A percentile compares a stretch with the other conserved stretches of the same genome.
Evolutionary conservation across 2,113 vertebrate genomes (phyloP).

Genomic region (Paradisaea rubra): DNA sequence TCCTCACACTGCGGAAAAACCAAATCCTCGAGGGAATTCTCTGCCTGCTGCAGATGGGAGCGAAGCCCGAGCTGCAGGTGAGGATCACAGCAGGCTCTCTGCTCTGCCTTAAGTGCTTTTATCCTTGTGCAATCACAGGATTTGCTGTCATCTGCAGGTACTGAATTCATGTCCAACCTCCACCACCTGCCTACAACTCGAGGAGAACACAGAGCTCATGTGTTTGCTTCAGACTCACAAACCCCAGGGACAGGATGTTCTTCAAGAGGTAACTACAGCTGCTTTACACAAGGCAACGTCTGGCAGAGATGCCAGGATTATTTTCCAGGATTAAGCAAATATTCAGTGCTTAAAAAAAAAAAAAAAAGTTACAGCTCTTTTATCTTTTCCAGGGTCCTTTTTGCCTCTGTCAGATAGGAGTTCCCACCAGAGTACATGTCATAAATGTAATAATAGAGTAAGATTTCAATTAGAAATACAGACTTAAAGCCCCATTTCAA

Average conservation of each 20-base stretch:
- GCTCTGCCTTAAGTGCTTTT: accelerated
- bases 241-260: neutral
- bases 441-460: neutral
- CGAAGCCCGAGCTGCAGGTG: conserved; percentile 60
- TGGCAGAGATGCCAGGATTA: neutral
- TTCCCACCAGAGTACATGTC: neutral
- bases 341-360: neutral
- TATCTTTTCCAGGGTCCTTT: neutral
- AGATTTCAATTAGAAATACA: neutral
- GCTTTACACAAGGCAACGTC: neutral
- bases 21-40: conserved; percentile 78
- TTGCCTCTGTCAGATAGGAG: neutral
- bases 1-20: conserved; percentile 65
- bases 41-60: conserved; percentile 81
- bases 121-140: neutral
- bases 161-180: neutral
- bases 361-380: neutral
- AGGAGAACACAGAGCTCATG: conserved; percentile 42
- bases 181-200: neutral
- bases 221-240: neutral
- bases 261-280: neutral
- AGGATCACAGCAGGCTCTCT: neutral
- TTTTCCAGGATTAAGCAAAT: neutral
- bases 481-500: neutral
- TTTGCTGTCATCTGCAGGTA: neutral